A percentile compares a stretch with the other conserved stretches of the same genome.
Conservation (phyloP, 2,888 invertebrate species). For the Bursaphelenchus okinawaensis region DNA sequence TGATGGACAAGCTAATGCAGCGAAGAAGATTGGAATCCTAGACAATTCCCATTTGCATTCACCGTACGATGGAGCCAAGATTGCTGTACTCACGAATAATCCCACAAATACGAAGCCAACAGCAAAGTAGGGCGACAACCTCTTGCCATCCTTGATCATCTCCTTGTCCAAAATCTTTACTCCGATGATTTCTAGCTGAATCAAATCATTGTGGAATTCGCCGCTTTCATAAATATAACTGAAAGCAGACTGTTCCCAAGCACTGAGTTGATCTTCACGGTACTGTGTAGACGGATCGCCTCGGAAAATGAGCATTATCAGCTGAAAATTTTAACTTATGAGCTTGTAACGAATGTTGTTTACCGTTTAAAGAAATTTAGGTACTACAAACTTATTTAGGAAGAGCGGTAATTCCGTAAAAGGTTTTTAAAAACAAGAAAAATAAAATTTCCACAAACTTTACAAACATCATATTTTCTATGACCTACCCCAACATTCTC, state of each 20-base stretch:
- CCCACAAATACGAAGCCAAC: constrained; percentile 50
- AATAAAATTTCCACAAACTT: too few species aligned
- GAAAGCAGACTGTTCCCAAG: constrained; percentile 49
- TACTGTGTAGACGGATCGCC: constrained; percentile 34
- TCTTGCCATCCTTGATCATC: constrained; percentile 52
- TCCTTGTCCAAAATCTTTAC: constrained; percentile 52
- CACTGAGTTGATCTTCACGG: constrained; percentile 37
- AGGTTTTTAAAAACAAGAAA: too few species aligned
- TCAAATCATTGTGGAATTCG: constrained; percentile 29
- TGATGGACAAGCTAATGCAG: constrained; percentile 32
- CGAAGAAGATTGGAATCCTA: background rate
- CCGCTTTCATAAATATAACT: constrained; percentile 35
- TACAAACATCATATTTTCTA: background rate
- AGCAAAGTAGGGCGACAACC: constrained; percentile 54
- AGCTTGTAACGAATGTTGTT: too few species aligned
- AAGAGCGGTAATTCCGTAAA: too few species aligned
- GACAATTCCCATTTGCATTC: constrained; percentile 38
- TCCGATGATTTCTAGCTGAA: constrained; percentile 49
- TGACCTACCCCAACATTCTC: constrained; percentile 39
- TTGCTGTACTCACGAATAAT: constrained; percentile 43
- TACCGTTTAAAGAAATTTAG: too few species aligned
- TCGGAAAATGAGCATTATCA: constrained; percentile 53
- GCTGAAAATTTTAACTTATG: constrained; percentile 21
- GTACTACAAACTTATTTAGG: too few species aligned
- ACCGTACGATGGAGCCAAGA: constrained; percentile 41